A percentile compares a stretch with the other conserved stretches of the same genome.
phyloP scores from a whole-genome alignment of 1,140 invertebrate species.

The Drosophila pachea region DNA sequence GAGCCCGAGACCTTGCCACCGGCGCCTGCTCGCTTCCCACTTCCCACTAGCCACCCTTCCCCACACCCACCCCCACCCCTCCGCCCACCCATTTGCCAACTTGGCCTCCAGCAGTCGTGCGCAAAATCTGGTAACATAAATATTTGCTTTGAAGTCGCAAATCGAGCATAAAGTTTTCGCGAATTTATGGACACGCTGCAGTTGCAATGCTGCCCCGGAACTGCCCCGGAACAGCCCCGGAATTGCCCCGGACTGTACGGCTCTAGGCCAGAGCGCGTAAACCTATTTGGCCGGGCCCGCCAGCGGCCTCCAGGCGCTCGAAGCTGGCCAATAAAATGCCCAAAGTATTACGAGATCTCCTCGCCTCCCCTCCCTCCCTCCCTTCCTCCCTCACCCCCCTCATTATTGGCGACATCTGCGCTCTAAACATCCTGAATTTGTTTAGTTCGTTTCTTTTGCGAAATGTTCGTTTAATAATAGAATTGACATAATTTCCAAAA shows the following conservation, averaged over 20 bases:
- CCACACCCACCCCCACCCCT: no score
- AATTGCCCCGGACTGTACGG: background rate
- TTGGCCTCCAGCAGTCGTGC: no score
- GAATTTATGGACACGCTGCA: conserved; percentile 5
- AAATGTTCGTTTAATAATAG: conserved; percentile 53
- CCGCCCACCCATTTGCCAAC: no score
- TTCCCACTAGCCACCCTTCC: no score
- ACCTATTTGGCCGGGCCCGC: conserved; percentile 16
- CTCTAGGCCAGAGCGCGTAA: conserved; percentile 9
- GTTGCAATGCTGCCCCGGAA: background rate
- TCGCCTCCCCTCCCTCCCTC: background rate
- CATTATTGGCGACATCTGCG: conserved; percentile 23
- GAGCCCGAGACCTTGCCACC: no score
- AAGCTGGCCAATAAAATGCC: conserved; percentile 22
- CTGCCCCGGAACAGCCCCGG: no score
- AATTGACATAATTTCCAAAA: conserved; percentile 71
- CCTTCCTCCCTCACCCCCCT: background rate
- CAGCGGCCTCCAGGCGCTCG: conserved; percentile 23
- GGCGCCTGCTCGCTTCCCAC: no score
- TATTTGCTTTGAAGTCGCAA: background rate
- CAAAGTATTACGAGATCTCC: background rate
- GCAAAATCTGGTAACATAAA: background rate
- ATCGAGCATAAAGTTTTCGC: background rate
- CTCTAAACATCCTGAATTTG: conserved; percentile 65
- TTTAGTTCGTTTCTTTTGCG: conserved; percentile 26